Evolutionary conservation across 2,113 vertebrate species (phyloP).

Genomic region (Odobenus rosmarus): DNA sequence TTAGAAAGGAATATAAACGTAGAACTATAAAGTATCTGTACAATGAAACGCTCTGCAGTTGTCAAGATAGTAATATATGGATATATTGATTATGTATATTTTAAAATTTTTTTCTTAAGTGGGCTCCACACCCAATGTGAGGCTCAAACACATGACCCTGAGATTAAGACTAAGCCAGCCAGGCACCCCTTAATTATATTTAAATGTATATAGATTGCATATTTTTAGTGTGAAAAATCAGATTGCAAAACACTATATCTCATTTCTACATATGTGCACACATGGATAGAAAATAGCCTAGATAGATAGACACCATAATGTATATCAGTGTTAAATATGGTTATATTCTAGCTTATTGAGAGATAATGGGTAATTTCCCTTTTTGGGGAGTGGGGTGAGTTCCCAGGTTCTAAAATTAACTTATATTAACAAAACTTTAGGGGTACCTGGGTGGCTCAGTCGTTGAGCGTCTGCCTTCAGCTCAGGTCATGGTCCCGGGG

Average conservation of each 20-base stretch:
- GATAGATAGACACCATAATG: neutral
- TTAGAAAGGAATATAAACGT: neutral
- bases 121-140: neutral
- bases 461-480: no score
- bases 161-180: neutral
- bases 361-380: neutral
- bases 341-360: neutral
- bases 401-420: conserved; percentile 12
- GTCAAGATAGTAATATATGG: neutral
- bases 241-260: neutral
- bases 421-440: neutral
- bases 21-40: neutral
- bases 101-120: neutral
- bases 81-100: neutral
- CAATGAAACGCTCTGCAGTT: neutral
- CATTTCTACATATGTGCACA: neutral
- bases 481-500: no score
- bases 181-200: neutral
- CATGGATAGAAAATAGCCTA: neutral
- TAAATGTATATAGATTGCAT: neutral
- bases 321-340: neutral
- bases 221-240: conserved; percentile 20
- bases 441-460: no score
- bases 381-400: neutral
- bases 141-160: neutral